These are phyloP conservation scores for Hippopotamyrus pictus DNA, from an alignment of 2,797 vertebrate genomes.

Conservation along the genomic window DNA sequence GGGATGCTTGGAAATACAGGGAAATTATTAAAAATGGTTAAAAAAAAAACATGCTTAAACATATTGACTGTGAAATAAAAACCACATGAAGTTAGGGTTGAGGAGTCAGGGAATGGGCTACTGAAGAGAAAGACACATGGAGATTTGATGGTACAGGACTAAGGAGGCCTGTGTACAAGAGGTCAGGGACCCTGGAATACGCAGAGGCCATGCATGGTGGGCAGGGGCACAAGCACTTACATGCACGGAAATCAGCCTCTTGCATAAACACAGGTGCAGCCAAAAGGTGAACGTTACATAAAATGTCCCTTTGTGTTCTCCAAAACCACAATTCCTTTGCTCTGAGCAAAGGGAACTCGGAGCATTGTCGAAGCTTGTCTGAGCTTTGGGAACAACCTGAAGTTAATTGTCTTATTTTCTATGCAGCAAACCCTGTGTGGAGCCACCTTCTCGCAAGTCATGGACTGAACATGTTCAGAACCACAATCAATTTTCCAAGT, in stretches of 20 bases:
- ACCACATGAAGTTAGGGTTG: not conserved
- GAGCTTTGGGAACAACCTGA: not conserved
- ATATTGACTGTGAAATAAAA: not conserved
- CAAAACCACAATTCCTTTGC: constrained; percentile 4
- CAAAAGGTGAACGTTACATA: not conserved
- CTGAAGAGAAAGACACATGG: not conserved
- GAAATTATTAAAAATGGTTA: not conserved
- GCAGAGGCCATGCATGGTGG: not conserved
- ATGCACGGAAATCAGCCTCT: not conserved
- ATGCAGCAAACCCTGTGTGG: not conserved
- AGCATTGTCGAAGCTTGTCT: constrained; percentile 15
- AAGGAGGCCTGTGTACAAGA: not conserved
- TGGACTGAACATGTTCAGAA: not conserved
- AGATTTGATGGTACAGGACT: not conserved
- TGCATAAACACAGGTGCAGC: not conserved
- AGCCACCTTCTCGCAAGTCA: not conserved
- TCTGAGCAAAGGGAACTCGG: not conserved
- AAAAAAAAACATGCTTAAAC: not conserved
- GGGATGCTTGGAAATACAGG: not conserved
- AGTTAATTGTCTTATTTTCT: constrained; percentile 15
- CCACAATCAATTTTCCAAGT: not conserved
- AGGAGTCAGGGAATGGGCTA: not conserved
- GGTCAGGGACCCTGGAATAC: not conserved
- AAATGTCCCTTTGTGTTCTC: not conserved
- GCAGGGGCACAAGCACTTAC: not conserved